Evolutionary conservation across 2,113 vertebrate genomes (phyloP).

Genomic region (Climacteris rufus): DNA sequence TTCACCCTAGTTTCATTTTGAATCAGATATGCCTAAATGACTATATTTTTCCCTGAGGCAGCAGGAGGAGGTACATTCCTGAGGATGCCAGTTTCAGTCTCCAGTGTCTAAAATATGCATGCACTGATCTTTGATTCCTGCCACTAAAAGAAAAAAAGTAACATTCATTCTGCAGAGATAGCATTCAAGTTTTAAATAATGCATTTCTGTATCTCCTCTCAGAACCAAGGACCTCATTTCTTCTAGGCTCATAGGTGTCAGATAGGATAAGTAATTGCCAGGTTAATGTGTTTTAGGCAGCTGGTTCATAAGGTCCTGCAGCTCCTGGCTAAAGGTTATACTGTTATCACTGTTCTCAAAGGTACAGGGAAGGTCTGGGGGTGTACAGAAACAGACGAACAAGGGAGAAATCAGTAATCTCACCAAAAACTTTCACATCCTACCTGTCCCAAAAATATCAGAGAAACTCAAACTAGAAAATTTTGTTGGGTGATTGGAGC

Average conservation of each 20-base stretch:
- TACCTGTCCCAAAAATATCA: neutral
- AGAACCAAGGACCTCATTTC: neutral
- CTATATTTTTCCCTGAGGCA: neutral
- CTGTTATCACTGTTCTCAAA: neutral
- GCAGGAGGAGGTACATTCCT: neutral
- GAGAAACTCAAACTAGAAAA: neutral
- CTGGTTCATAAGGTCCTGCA: neutral
- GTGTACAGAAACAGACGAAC: neutral
- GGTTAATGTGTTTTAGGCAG: neutral
- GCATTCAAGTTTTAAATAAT: slow-evolving; percentile 29
- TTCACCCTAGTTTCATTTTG: slow-evolving; percentile 9
- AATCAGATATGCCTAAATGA: neutral
- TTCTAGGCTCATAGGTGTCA: neutral
- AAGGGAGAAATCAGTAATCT: neutral
- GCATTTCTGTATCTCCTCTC: neutral
- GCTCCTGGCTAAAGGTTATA: neutral
- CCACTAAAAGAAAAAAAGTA: neutral
- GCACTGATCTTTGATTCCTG: neutral
- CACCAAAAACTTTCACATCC: neutral
- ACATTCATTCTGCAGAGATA: neutral
- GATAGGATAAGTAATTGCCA: neutral
- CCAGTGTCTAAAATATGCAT: neutral
- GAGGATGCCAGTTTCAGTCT: neutral
- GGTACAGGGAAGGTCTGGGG: neutral
- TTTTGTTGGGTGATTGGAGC: neutral